A percentile compares a stretch with the other conserved stretches of the same genome.
Evolutionary conservation across 2,113 vertebrate genomes (phyloP).

Genomic region (Calyptomena viridis): DNA sequence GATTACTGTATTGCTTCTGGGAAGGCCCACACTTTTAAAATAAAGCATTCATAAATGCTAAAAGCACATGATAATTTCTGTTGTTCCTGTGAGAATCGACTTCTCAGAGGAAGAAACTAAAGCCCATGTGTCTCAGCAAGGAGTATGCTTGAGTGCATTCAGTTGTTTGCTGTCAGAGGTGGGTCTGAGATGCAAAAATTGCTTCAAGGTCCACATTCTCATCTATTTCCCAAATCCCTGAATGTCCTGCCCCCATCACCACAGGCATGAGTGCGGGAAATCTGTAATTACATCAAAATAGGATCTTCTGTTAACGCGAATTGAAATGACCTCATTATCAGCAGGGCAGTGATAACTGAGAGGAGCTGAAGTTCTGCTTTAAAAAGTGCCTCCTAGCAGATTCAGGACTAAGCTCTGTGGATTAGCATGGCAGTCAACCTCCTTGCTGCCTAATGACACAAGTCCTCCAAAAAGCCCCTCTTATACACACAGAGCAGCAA

Average conservation of each 20-base stretch:
- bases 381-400: not conserved
- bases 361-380: not conserved
- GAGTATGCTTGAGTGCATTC: not conserved
- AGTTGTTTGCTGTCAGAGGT: not conserved
- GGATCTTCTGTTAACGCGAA: not conserved
- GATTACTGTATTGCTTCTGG: not conserved
- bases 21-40: not conserved
- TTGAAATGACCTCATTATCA: not conserved
- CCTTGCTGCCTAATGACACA: not conserved
- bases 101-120: not conserved
- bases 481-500: not conserved
- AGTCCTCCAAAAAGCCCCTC: not conserved
- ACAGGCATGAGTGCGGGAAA: not conserved
- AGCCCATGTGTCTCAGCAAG: not conserved
- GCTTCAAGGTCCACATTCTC: not conserved
- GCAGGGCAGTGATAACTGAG: not conserved
- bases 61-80: not conserved
- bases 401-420: not conserved
- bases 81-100: not conserved
- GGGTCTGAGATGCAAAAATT: not conserved
- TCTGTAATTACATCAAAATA: slow-evolving; percentile 31
- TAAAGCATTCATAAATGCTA: not conserved
- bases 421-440: not conserved
- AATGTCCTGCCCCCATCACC: not conserved
- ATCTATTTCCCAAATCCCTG: not conserved